These are phyloP conservation scores for Meteorus cinctellus DNA, from an alignment of 2,888 invertebrate genomes.

Conservation along the genomic window DNA sequence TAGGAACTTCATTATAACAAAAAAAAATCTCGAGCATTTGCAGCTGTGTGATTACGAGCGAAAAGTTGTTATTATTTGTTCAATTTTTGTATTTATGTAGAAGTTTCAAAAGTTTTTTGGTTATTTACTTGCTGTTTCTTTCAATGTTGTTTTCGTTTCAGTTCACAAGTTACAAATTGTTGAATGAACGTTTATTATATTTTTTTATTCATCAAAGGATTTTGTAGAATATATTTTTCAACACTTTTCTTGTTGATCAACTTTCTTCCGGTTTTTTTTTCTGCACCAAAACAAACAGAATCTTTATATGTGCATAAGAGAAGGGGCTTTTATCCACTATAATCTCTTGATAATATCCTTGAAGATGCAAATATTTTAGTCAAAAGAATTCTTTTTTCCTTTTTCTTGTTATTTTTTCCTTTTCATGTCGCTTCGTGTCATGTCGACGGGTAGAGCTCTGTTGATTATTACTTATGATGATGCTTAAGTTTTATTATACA, in stretches of 20 bases:
- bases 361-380: neutral
- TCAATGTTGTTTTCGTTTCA: neutral
- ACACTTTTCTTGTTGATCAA: neutral
- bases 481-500: neutral
- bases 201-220: neutral
- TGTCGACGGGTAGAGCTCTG: neutral
- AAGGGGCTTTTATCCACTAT: neutral
- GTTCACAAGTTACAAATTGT: neutral
- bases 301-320: neutral
- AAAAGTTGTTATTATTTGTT: neutral
- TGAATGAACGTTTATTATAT: neutral
- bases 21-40: neutral
- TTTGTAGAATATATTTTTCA: neutral
- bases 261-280: neutral
- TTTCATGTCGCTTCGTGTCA: neutral
- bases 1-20: neutral
- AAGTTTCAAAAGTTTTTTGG: neutral
- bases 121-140: neutral
- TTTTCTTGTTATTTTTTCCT: neutral
- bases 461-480: slow-evolving; percentile 28
- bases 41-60: neutral
- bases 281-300: neutral
- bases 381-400: neutral
- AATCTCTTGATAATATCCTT: neutral
- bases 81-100: neutral